Conservation (phyloP, 2,797 vertebrate species). For the Ctenopoma multispine region DNA sequence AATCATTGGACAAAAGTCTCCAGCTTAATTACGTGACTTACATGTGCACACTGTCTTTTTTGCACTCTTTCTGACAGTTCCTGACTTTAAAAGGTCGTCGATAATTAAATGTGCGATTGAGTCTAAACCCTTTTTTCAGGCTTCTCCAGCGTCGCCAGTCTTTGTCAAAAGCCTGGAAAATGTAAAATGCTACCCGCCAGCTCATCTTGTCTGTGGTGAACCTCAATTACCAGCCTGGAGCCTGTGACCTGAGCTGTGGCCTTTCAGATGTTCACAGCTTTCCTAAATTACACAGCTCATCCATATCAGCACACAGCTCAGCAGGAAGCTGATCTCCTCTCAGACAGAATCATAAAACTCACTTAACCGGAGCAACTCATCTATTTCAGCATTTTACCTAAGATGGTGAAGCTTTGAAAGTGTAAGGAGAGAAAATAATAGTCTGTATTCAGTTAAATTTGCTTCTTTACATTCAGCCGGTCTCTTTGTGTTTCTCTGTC, state of each 20-base stretch:
- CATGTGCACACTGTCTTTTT: not conserved
- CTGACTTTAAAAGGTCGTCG: slow-evolving; percentile 15
- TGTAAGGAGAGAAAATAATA: not conserved
- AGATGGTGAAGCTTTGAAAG: not conserved
- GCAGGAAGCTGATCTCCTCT: not conserved
- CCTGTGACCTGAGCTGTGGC: slow-evolving; percentile 1
- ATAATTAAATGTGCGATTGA: slow-evolving; percentile 9
- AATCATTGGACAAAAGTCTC: no score
- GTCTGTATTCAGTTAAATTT: not conserved
- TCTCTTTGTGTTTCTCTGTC: slow-evolving; percentile 39
- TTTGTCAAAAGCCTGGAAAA: slow-evolving; percentile 1
- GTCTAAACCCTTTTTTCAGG: not conserved
- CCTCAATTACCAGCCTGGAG: slow-evolving; percentile 5
- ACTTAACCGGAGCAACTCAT: not conserved
- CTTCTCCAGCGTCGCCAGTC: slow-evolving; percentile 1
- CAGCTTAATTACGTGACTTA: not conserved
- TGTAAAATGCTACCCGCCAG: slow-evolving; percentile 6
- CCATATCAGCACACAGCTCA: not conserved
- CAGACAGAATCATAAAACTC: not conserved
- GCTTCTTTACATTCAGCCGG: not conserved
- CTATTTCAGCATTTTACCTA: not conserved
- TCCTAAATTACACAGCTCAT: slow-evolving; percentile 17
- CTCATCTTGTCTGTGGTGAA: not conserved
- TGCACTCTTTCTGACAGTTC: not conserved
- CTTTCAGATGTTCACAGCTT: not conserved